These are phyloP conservation scores for Drosophila pseudotalamancana DNA, from an alignment of 2,888 invertebrate species.

Conservation along the genomic window DNA sequence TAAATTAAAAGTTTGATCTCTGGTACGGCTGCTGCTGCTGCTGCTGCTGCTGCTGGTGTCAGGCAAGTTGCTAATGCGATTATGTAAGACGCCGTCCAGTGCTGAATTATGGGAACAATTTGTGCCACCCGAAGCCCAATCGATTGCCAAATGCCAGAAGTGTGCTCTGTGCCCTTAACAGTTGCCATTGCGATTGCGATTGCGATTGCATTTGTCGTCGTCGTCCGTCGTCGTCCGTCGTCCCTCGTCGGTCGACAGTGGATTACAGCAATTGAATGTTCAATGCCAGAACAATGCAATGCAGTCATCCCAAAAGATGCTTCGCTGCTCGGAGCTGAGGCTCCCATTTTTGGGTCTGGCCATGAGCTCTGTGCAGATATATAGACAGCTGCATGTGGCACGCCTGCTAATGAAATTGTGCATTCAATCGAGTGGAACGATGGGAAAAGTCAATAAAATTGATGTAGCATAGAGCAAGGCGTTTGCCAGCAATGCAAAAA, in stretches of 20 bases:
- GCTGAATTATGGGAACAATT: constrained; percentile 49
- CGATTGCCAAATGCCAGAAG: constrained; percentile 32
- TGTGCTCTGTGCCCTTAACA: constrained; percentile 10
- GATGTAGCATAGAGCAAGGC: constrained; percentile 72
- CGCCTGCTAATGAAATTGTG: constrained; percentile 83
- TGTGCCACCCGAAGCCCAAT: constrained; percentile 32
- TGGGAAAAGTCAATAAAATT: constrained; percentile 83
- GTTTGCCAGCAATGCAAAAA: constrained; percentile 36
- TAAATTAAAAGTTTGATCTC: constrained; percentile 64
- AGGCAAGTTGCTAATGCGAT: constrained; percentile 58
- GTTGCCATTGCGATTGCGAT: constrained; percentile 28
- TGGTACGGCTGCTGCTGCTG: constrained; percentile 19
- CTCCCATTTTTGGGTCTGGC: not conserved
- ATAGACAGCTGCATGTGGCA: constrained; percentile 70
- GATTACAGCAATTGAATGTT: constrained; percentile 43
- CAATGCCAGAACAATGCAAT: constrained; percentile 49
- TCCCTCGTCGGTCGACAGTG: constrained; percentile 44
- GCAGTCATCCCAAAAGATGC: constrained; percentile 37
- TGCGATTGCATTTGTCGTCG: constrained; percentile 32
- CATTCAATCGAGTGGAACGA: constrained; percentile 83
- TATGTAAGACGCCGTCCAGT: constrained; percentile 28
- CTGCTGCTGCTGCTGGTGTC: constrained; percentile 27
- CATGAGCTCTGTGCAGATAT: not conserved
- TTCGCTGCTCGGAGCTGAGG: not conserved
- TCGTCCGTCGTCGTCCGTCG: no score